Percentiles rank a stretch among this genome's conserved stretches.
phyloP scores from a whole-genome alignment of 2,888 invertebrate genomes.

The Portevinia maculata region DNA sequence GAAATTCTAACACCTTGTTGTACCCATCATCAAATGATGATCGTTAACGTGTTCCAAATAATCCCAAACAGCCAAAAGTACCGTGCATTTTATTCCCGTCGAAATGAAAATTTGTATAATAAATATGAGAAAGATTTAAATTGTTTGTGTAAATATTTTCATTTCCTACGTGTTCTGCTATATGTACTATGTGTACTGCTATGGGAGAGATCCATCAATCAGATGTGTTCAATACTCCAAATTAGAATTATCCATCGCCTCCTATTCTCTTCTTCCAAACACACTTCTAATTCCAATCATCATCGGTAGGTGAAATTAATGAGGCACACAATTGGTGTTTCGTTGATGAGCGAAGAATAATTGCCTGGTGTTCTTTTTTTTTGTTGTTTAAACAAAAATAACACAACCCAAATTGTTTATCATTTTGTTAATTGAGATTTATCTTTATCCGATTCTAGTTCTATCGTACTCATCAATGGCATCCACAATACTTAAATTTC shows the following conservation, averaged over 20 bases:
- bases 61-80: neutral
- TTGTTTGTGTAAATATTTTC: constrained; percentile 51
- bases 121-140: constrained; percentile 22
- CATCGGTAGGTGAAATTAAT: constrained; percentile 61
- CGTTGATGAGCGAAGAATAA: constrained; percentile 64
- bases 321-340: constrained; percentile 58
- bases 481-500: constrained; percentile 62
- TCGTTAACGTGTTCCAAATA: constrained; percentile 10
- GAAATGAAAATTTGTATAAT: neutral
- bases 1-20: constrained; percentile 13
- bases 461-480: constrained; percentile 69
- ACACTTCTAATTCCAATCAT: constrained; percentile 45
- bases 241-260: constrained; percentile 75
- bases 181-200: constrained; percentile 35
- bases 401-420: constrained; percentile 62
- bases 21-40: constrained; percentile 10
- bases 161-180: constrained; percentile 7
- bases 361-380: constrained; percentile 51
- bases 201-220: constrained; percentile 50
- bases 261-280: constrained; percentile 3
- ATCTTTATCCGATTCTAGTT: constrained; percentile 55
- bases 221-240: constrained; percentile 37
- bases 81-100: neutral
- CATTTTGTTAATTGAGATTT: constrained; percentile 64
- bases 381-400: constrained; percentile 62